Evolutionary conservation across 2,888 invertebrate species (phyloP).

Genomic region (Ptilodon capucinus): DNA sequence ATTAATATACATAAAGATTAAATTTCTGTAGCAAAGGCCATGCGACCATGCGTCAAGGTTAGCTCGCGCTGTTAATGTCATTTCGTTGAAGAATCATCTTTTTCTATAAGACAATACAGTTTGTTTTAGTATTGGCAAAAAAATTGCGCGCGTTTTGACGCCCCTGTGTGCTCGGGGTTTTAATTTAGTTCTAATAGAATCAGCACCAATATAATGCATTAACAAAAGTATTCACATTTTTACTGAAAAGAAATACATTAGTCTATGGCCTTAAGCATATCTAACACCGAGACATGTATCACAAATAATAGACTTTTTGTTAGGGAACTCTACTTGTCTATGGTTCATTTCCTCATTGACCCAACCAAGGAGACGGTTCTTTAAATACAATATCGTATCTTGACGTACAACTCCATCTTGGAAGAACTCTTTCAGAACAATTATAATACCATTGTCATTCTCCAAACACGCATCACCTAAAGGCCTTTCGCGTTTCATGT

Average conservation of each 20-base stretch:
- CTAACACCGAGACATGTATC: constrained; percentile 57
- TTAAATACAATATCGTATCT: constrained; percentile 61
- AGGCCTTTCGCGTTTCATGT: constrained; percentile 65
- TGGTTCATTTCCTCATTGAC: constrained; percentile 51
- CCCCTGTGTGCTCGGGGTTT: too few relatives aligned
- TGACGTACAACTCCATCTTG: constrained; percentile 66
- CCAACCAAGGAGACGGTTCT: constrained; percentile 54
- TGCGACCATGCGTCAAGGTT: too few relatives aligned
- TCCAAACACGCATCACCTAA: constrained; percentile 56
- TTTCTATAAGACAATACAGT: too few relatives aligned
- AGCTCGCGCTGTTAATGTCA: too few relatives aligned
- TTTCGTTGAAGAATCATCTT: too few relatives aligned
- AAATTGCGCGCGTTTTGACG: too few relatives aligned
- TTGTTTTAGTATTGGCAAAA: too few relatives aligned
- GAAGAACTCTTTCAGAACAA: constrained; percentile 69
- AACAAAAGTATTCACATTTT: too few relatives aligned
- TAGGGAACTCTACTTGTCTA: constrained; percentile 46
- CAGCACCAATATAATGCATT: too few relatives aligned
- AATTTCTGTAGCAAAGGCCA: too few relatives aligned
- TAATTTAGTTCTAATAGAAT: too few relatives aligned
- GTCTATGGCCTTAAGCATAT: constrained; percentile 41
- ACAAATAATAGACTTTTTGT: constrained; percentile 59
- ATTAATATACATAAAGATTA: too few relatives aligned
- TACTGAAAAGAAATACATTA: constrained; percentile 7
- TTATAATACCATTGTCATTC: constrained; percentile 60